Conservation (phyloP, 1,140 invertebrate species). For the Parapsyche elsis region DNA sequence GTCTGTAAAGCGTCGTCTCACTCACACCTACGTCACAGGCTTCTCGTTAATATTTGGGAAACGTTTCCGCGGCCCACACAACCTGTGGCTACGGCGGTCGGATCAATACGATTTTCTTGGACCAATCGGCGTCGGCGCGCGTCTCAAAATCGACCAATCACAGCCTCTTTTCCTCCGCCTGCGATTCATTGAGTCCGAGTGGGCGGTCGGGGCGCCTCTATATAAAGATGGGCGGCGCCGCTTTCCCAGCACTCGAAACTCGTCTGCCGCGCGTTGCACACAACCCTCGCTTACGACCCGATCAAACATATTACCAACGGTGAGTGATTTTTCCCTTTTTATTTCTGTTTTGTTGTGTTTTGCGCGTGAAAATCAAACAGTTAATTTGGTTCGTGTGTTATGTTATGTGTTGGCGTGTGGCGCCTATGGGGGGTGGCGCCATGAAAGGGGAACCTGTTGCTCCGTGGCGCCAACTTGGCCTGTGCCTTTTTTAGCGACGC, state of each 20-base stretch:
- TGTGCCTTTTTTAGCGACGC: conserved; percentile 51
- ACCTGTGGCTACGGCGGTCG: conserved; percentile 52
- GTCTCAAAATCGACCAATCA: conserved; percentile 43
- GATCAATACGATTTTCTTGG: conserved; percentile 47
- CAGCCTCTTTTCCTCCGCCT: conserved; percentile 49
- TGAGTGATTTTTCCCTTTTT: neutral
- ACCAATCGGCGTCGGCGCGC: conserved; percentile 39
- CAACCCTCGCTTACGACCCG: neutral
- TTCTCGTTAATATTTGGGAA: conserved; percentile 53
- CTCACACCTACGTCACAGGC: conserved; percentile 49
- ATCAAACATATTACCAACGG: neutral
- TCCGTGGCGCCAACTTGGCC: conserved; percentile 49
- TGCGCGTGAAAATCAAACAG: neutral
- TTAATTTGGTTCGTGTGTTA: no score
- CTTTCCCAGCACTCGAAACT: conserved; percentile 35
- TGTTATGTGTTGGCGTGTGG: neutral
- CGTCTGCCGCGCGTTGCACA: conserved; percentile 21
- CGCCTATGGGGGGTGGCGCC: neutral
- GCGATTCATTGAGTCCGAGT: conserved; percentile 73
- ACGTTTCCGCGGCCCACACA: conserved; percentile 55
- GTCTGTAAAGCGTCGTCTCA: conserved; percentile 26
- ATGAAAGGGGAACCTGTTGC: conserved; percentile 48
- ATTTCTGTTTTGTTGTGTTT: neutral
- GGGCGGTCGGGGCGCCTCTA: conserved; percentile 68
- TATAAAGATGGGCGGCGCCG: conserved; percentile 63